Conservation (phyloP, 2,888 invertebrate genomes). For the Helobdella robusta region DNA sequence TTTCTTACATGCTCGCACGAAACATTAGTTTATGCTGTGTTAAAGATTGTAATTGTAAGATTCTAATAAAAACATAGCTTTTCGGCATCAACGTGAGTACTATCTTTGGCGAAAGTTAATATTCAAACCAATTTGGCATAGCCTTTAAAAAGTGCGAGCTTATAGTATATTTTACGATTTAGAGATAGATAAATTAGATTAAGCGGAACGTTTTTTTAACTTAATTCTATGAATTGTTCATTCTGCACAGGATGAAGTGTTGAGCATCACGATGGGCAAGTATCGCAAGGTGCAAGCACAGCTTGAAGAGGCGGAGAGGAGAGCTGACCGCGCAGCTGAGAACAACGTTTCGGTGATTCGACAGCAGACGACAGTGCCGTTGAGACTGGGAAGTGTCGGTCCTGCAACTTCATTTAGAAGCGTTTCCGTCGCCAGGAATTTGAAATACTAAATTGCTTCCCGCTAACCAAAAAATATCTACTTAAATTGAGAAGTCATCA, state of each 20-base stretch:
- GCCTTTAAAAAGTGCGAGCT: too few species aligned
- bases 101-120: background rate
- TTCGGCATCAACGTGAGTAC: too few species aligned
- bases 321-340: slow-evolving; percentile 29
- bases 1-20: too few species aligned
- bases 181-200: too few species aligned
- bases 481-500: too few species aligned
- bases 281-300: slow-evolving; percentile 31
- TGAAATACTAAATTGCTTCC: too few species aligned
- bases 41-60: too few species aligned
- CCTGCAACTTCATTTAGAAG: slow-evolving; percentile 6
- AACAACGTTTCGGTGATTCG: slow-evolving; percentile 19
- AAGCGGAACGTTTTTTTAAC: background rate
- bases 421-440: slow-evolving; percentile 17
- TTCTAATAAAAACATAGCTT: too few species aligned
- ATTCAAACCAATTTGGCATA: too few species aligned
- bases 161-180: too few species aligned
- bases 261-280: slow-evolving; percentile 32
- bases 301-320: slow-evolving; percentile 30
- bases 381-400: slow-evolving; percentile 10
- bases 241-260: slow-evolving; percentile 29
- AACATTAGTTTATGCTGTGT: too few species aligned
- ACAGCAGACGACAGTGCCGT: slow-evolving; percentile 35
- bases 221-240: background rate
- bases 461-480: too few species aligned